A percentile compares a stretch with the other conserved stretches of the same genome.
Evolutionary conservation across 2,797 vertebrate species (phyloP).

Genomic region (Mallotus villosus): DNA sequence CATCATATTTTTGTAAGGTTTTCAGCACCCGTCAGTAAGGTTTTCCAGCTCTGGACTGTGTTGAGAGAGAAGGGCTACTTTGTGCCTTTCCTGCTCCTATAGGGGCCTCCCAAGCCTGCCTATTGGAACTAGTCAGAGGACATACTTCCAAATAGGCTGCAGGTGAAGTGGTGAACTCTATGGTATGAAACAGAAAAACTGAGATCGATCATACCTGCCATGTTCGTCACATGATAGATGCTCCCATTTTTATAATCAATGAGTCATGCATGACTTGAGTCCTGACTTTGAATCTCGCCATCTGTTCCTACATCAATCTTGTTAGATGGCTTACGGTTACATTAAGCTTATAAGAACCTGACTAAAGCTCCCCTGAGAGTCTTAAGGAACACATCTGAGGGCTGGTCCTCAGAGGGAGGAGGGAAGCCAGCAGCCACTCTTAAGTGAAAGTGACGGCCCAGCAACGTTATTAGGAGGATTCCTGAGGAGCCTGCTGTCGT

Average conservation of each 20-base stretch:
- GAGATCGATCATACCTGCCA: not conserved
- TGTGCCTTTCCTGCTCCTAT: not conserved
- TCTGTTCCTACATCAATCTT: not conserved
- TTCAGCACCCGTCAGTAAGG: not conserved
- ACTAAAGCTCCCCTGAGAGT: constrained; percentile 5
- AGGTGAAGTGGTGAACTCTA: not conserved
- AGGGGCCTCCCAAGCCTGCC: not conserved
- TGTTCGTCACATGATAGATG: too few relatives aligned
- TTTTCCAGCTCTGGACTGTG: not conserved
- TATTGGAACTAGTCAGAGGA: not conserved
- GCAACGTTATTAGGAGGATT: constrained; percentile 51
- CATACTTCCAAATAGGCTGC: not conserved
- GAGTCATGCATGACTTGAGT: too few relatives aligned
- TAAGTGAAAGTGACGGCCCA: constrained; percentile 61
- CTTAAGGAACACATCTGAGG: constrained; percentile 13
- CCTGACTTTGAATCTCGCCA: too few relatives aligned
- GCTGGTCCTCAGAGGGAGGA: constrained; percentile 7
- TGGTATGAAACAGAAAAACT: not conserved
- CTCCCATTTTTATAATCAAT: too few relatives aligned
- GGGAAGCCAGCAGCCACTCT: constrained; percentile 13
- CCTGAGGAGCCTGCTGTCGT: constrained; percentile 23
- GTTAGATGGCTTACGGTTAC: not conserved
- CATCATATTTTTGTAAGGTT: not conserved
- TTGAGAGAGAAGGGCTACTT: not conserved
- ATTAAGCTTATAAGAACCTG: constrained; percentile 6